Evolutionary conservation across 1,140 invertebrate species (phyloP).

Genomic region (Atta colombica): DNA sequence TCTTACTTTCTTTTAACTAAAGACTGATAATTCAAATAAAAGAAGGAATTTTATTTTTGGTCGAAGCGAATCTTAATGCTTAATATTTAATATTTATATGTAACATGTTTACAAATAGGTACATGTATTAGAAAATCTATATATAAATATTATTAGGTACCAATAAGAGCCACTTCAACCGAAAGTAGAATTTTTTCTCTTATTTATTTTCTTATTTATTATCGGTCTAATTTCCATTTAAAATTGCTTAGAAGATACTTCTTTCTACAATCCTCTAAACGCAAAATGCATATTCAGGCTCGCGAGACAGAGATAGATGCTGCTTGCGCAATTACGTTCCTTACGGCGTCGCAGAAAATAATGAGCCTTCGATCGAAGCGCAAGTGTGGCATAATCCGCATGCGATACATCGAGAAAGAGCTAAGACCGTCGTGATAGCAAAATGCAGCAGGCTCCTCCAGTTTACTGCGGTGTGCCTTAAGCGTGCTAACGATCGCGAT

Average conservation of each 20-base stretch:
- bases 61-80: no score
- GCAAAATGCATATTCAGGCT: slow-evolving; percentile 9
- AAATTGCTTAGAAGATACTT: neutral
- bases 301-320: slow-evolving; percentile 10
- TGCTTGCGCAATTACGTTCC: slow-evolving; percentile 20
- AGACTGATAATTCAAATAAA: no score
- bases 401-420: slow-evolving; percentile 60
- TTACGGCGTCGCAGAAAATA: slow-evolving; percentile 25
- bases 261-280: neutral
- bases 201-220: no score
- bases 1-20: neutral
- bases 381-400: slow-evolving; percentile 52
- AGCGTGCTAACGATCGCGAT: slow-evolving; percentile 65
- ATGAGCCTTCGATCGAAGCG: slow-evolving; percentile 65
- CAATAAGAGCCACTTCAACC: no score
- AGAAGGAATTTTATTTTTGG: no score
- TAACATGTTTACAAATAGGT: no score
- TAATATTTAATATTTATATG: no score
- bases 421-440: slow-evolving; percentile 11
- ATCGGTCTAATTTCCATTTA: no score
- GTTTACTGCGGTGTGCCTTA: slow-evolving; percentile 42
- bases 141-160: no score
- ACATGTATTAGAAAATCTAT: no score
- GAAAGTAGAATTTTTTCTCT: no score
- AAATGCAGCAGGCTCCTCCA: slow-evolving; percentile 17